These are phyloP conservation scores for Maniola jurtina DNA, from an alignment of 1,140 invertebrate species.

Conservation along the genomic window DNA sequence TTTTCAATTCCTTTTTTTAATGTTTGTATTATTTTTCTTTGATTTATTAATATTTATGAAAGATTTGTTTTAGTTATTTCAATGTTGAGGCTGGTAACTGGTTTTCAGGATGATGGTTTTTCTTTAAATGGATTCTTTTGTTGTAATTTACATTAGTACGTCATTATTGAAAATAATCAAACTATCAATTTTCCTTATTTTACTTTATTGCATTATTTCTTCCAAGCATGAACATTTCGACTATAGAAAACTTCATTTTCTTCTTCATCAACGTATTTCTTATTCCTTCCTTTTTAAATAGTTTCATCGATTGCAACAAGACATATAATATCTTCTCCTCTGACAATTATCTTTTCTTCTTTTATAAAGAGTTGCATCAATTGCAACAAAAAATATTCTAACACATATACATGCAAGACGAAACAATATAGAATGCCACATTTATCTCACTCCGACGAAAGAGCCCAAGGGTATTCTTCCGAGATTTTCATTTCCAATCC, in stretches of 20 bases:
- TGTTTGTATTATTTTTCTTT: background rate
- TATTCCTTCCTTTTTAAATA: background rate
- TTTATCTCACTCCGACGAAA: constrained; percentile 8
- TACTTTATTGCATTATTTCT: too few relatives aligned
- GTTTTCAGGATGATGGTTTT: background rate
- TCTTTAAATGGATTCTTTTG: background rate
- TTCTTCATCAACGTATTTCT: constrained; percentile 2
- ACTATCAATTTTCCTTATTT: too few relatives aligned
- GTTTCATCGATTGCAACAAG: background rate
- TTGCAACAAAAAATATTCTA: constrained; percentile 4
- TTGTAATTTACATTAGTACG: background rate
- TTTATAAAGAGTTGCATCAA: background rate
- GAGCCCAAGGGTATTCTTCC: background rate
- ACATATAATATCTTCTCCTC: background rate
- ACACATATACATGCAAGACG: constrained; percentile 22
- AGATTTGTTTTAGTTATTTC: background rate
- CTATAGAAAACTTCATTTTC: background rate
- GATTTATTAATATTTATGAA: background rate
- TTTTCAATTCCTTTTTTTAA: constrained; percentile 1
- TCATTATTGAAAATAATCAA: too few relatives aligned
- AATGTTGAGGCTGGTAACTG: background rate
- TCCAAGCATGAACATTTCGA: too few relatives aligned
- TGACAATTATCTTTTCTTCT: background rate
- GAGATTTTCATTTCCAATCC: constrained; percentile 1
- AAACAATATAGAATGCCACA: constrained; percentile 12